Evolutionary conservation across 2,797 vertebrate genomes (phyloP), one percentile per base, ranked within the genome.

Genomic region (Varecia variegata): DNA sequence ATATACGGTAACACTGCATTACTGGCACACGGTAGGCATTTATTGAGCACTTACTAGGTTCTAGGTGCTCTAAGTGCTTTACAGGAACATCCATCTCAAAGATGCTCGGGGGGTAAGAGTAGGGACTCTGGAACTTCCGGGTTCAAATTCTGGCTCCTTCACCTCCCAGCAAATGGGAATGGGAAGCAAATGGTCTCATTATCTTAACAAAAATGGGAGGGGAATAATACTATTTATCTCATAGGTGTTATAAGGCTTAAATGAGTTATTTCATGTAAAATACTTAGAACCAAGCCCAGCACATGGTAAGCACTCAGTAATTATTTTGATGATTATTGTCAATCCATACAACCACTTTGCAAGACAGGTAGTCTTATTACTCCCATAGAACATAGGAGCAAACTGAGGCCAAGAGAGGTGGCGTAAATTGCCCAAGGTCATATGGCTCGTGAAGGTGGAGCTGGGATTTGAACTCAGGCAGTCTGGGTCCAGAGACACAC

Each of bases 181-280:
- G 54, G 18, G 60, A 81, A 52, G 25, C 38, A 73, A 90, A 80
- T 30, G 62, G 10, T 94, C 81, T 93, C 18, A 82, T 45, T 62
- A 58, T 71, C 82, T 85, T 88, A 76, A 50, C 90, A 92, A 84
- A n/a, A 50, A n/a, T 11, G 15, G 17, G 18, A 85, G 23, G 23
- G 60, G 62, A 3, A 81, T 70, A 74, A 67, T 9, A 70, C 11
- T 21, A 50, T 86, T 45, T 82, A 54, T 10, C 20, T 84, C 8
- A 15, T 12, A 70, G 45, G 45, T 43, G 27, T 67, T 52, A 40
- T 12, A 67, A 91, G n/a, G 30, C 23, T 76, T 83, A 74, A 54
- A 30, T 79, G 47, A 94, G 65, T 88, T 88, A 90, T 90, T 94
- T 73, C n/a, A 32, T 54, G 25, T 65, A 79, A 83, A 80, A 81